Conservation (phyloP, 2,888 invertebrate genomes). For the Tortricodes alternella region DNA sequence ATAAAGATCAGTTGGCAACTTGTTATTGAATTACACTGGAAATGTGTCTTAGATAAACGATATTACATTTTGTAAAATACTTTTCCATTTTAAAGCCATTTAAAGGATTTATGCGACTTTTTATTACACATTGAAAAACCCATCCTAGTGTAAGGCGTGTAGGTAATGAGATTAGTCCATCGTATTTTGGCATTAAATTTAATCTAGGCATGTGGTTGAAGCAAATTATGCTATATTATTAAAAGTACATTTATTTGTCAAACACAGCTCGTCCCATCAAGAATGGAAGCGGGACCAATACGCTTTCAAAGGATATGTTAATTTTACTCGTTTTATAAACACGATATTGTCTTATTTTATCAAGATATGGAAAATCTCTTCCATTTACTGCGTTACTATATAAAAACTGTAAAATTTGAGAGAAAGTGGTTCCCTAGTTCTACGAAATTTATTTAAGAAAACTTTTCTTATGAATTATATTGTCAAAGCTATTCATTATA, state of each 20-base stretch:
- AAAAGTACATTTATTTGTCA: slow-evolving; percentile 71
- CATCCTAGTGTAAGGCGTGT: too few relatives aligned
- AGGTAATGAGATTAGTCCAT: too few relatives aligned
- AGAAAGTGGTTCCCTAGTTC: background rate
- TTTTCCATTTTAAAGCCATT: slow-evolving; percentile 40
- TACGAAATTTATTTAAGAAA: slow-evolving; percentile 12
- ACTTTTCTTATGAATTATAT: slow-evolving; percentile 5
- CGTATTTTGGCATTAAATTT: too few relatives aligned
- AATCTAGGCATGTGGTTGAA: slow-evolving; percentile 13
- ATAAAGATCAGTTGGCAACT: slow-evolving; percentile 7
- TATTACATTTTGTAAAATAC: slow-evolving; percentile 1
- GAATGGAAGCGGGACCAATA: slow-evolving; percentile 3
- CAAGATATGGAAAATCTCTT: slow-evolving; percentile 8
- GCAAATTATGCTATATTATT: slow-evolving; percentile 33
- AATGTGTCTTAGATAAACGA: background rate
- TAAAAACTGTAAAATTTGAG: slow-evolving; percentile 13
- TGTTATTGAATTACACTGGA: background rate
- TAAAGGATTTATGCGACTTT: too few relatives aligned
- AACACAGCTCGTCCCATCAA: slow-evolving; percentile 70
- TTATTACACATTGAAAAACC: too few relatives aligned
- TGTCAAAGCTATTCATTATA: slow-evolving; percentile 12
- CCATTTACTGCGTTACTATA: slow-evolving; percentile 11
- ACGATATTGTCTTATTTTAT: slow-evolving; percentile 10
- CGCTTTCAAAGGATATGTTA: slow-evolving; percentile 12
- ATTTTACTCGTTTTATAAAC: slow-evolving; percentile 27